Evolutionary conservation across 1,140 invertebrate species (phyloP), one percentile per base, ranked within the genome.

Genomic region (Drosophila yakuba): DNA sequence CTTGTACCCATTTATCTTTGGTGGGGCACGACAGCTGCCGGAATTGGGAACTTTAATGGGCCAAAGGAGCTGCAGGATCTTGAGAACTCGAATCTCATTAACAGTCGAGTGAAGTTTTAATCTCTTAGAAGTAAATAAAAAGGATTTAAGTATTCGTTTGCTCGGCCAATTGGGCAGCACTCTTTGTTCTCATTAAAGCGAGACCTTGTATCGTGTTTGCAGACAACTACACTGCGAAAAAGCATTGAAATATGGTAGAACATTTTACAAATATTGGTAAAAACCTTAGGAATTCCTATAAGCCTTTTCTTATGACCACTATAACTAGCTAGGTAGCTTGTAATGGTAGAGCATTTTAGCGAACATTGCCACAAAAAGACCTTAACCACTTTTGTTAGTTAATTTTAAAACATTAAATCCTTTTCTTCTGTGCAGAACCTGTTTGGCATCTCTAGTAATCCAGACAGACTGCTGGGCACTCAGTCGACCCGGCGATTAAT

Each of bases 71-170:
- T 39, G 14, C 32, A 20, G 48, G 35, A 43, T 43, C 57, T 61
- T 28, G 25, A 47, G 52, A 20, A 69, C 12, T 12, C n/a, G 41
- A 38, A 51, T 57, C 45, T 69, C 52, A 38, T 15, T 58, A 11
- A 20, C 36, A 35, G 48, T 47, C 43, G 32, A 39, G 28, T 80
- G 72, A 76, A 67, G 50, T 66, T 58, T 79, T 63, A 83, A 61
- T 58, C 28, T 48, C 45, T 41, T 55, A 20, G 71, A 59, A 67
- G 66, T 78, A 74, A 60, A 63, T 59, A 76, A 80, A 84, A 76
- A 54, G 76, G 80, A 76, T 73, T 80, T 85, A 73, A 77, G 67
- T 73, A 84, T 51, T 80, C 80, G 43, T 80, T 77, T 83, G 55
- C 74, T 51, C 45, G 61, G 50, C 56, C 74, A 68, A 74, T 81